Evolutionary conservation across 1,140 invertebrate genomes (phyloP).

Genomic region (Drosophila nebulosa): DNA sequence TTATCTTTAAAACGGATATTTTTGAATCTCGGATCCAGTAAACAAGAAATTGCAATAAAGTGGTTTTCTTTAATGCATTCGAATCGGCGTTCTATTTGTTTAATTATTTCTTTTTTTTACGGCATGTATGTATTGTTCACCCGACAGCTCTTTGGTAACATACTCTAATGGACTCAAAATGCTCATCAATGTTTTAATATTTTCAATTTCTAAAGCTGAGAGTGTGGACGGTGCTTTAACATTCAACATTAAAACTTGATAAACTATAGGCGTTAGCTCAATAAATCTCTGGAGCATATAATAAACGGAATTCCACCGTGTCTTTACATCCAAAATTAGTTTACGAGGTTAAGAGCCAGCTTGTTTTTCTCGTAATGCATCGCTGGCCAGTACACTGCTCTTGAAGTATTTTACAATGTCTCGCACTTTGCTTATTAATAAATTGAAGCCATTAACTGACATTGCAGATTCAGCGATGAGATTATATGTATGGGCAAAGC

Average conservation of each 20-base stretch:
- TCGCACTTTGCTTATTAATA: no score
- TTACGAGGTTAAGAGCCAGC: not conserved
- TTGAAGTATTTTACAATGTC: no score
- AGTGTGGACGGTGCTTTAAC: not conserved
- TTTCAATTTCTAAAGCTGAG: constrained; percentile 3
- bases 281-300: constrained; percentile 8
- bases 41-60: no score
- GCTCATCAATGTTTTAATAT: constrained; percentile 7
- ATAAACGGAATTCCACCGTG: no score
- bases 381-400: not conserved
- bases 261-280: constrained; percentile 1
- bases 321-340: constrained; percentile 5
- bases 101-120: no score
- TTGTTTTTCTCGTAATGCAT: constrained; percentile 2
- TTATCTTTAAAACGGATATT: no score
- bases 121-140: no score
- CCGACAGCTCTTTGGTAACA: constrained; percentile 2
- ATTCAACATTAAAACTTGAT: constrained; percentile 9
- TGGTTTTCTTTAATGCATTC: no score
- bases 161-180: not conserved
- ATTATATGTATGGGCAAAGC: not conserved
- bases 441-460: no score
- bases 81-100: no score
- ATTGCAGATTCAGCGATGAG: not conserved
- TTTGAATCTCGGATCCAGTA: no score